Evolutionary conservation across 2,113 vertebrate genomes (phyloP).

Genomic region (Miniopterus natalensis): DNA sequence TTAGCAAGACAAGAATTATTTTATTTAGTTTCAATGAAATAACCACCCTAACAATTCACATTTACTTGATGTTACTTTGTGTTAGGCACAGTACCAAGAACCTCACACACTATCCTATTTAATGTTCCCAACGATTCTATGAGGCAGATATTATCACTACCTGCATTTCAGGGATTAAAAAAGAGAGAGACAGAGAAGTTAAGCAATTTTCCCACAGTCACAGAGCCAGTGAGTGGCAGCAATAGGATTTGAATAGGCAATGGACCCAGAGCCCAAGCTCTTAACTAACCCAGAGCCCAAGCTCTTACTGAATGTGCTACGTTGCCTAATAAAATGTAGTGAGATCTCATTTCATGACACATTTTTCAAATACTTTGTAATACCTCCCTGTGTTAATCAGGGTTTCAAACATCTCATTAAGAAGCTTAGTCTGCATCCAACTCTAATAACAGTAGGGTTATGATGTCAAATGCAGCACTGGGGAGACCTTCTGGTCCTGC

Average conservation of each 20-base stretch:
- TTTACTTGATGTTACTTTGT: background rate
- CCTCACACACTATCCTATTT: background rate
- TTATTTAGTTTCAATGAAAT: conserved; percentile 56
- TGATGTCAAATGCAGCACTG: background rate
- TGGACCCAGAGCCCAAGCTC: background rate
- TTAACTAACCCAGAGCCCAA: background rate
- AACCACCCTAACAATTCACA: background rate
- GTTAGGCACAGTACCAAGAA: background rate
- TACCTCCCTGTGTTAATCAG: background rate
- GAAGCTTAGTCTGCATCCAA: background rate
- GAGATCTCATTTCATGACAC: background rate
- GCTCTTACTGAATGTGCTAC: background rate
- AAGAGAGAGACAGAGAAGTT: background rate
- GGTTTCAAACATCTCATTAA: background rate
- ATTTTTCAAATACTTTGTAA: conserved; percentile 52
- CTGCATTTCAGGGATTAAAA: background rate
- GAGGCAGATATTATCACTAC: background rate
- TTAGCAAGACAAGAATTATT: background rate
- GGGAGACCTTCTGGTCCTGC: background rate
- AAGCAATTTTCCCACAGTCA: background rate
- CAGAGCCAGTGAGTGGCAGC: background rate
- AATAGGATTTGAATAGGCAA: background rate
- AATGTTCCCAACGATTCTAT: background rate
- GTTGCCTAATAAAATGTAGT: conserved; percentile 17
- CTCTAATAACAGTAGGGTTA: background rate